These are phyloP conservation scores for Drosophila bifasciata DNA, from an alignment of 1,140 invertebrate species.

Conservation along the genomic window DNA sequence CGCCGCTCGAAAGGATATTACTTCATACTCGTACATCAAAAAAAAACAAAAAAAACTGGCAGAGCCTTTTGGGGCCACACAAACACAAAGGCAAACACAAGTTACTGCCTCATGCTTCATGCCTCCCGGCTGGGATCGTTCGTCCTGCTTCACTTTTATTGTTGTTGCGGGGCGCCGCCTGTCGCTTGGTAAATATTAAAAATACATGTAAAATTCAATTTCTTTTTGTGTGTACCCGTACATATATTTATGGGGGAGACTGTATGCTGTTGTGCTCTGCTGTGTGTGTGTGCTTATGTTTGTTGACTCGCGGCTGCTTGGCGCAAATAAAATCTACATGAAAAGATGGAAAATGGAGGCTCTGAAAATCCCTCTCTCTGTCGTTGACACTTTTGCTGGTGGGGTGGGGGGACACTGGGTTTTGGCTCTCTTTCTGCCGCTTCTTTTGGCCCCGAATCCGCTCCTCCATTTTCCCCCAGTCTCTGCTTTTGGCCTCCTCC, in stretches of 20 bases:
- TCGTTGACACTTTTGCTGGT: conserved; percentile 70
- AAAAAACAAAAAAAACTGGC: conserved; percentile 48
- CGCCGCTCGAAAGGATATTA: conserved; percentile 20
- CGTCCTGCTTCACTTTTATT: conserved; percentile 30
- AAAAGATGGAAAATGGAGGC: conserved; percentile 49
- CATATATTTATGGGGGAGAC: neutral
- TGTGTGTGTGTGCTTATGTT: conserved; percentile 50
- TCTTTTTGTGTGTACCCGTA: conserved; percentile 55
- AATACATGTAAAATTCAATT: conserved; percentile 81
- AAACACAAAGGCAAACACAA: conserved; percentile 46
- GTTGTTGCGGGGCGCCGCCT: conserved; percentile 40
- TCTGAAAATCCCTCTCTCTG: conserved; percentile 16
- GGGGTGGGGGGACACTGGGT: no score
- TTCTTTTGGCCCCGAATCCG: no score
- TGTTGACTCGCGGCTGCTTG: conserved; percentile 77
- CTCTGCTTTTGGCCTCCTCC: conserved; percentile 6
- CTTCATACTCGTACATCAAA: conserved; percentile 50
- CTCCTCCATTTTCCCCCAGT: neutral
- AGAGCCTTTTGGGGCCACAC: conserved; percentile 41
- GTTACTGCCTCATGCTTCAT: no score
- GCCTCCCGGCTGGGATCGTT: neutral
- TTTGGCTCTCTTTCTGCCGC: no score
- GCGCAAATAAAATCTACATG: conserved; percentile 79
- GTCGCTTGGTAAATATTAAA: conserved; percentile 72
- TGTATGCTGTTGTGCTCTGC: neutral